These are phyloP conservation scores for Dasypus novemcinctus DNA, from an alignment of 2,113 vertebrate species.

Conservation along the genomic window DNA sequence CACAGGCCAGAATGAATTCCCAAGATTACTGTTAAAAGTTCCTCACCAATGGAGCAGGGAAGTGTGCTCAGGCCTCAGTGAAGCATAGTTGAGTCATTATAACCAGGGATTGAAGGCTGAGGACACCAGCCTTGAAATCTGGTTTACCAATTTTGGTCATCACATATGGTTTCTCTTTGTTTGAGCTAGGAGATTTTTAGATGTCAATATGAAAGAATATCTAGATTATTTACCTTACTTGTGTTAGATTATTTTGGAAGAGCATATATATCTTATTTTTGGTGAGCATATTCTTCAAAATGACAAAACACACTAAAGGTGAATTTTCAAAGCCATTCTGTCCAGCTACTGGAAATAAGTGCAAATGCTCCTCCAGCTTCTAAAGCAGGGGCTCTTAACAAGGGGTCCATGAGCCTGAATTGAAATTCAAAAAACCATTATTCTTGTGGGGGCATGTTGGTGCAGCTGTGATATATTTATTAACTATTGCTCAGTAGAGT, in stretches of 20 bases:
- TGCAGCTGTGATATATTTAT: no score
- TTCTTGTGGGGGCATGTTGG: no score
- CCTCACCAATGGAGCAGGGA: background rate
- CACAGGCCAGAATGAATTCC: background rate
- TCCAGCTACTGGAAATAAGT: background rate
- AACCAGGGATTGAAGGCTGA: background rate
- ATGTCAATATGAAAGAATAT: constrained; percentile 24
- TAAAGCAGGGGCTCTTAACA: background rate
- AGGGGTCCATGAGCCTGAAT: no score
- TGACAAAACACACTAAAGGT: background rate
- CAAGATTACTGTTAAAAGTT: background rate
- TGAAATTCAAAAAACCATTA: no score
- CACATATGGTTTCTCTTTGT: constrained; percentile 49
- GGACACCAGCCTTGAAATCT: background rate
- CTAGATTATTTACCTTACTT: constrained; percentile 58
- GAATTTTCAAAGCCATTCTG: constrained; percentile 15
- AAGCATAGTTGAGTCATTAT: background rate
- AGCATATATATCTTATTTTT: constrained; percentile 62
- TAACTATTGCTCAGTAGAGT: no score
- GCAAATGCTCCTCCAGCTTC: background rate
- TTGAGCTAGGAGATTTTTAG: constrained; percentile 4
- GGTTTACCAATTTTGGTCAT: background rate
- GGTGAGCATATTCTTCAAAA: constrained; percentile 64
- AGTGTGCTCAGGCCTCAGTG: background rate
- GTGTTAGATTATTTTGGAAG: constrained; percentile 46